phyloP scores from a whole-genome alignment of 2,113 vertebrate species.

The Leucosticte australis region DNA sequence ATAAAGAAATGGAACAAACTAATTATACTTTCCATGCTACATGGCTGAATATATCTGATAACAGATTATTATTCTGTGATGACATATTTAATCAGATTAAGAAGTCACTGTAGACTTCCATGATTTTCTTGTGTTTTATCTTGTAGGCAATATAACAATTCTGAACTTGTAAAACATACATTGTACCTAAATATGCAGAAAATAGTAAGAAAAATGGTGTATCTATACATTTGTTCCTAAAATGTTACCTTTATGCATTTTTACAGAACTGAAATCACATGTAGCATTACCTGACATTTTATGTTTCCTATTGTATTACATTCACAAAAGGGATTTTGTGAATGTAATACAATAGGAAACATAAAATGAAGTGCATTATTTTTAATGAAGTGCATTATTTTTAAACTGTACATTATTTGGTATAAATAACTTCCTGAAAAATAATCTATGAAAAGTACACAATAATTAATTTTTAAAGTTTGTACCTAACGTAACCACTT shows the following conservation, averaged over 20 bases:
- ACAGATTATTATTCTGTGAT: background rate
- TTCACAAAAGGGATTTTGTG: background rate
- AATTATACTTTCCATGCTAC: background rate
- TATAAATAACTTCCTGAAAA: background rate
- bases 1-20: background rate
- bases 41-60: background rate
- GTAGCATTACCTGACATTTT: background rate
- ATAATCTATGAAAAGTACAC: background rate
- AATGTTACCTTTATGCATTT: background rate
- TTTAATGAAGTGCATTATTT: background rate
- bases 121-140: background rate
- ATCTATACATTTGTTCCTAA: background rate
- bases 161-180: background rate
- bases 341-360: no score
- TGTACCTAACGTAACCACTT: background rate
- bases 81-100: background rate
- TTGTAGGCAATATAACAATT: background rate
- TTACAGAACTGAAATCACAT: background rate
- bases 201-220: background rate
- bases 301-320: background rate
- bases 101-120: background rate
- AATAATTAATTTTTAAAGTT: background rate
- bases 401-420: background rate
- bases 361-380: no score
- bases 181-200: background rate